Conservation (phyloP, 2,888 invertebrate species). For the Cheilosia pagana region DNA sequence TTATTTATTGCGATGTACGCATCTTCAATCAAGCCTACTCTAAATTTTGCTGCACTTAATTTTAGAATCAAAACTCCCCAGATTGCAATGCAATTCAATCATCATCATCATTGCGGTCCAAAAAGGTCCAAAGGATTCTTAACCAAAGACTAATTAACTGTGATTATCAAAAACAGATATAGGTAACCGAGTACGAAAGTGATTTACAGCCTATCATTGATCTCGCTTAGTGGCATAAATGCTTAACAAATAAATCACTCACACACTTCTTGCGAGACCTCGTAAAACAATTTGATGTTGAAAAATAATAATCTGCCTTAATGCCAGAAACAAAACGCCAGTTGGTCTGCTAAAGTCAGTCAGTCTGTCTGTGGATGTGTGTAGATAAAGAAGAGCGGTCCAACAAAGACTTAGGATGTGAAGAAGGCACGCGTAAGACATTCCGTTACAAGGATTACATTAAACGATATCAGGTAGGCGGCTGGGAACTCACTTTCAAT, state of each 20-base stretch:
- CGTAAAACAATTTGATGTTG: slow-evolving; percentile 71
- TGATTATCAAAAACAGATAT: slow-evolving; percentile 4
- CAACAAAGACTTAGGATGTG: slow-evolving; percentile 45
- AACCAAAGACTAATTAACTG: slow-evolving; percentile 17
- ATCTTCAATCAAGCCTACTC: background rate
- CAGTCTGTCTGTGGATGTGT: slow-evolving; percentile 31
- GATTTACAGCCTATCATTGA: slow-evolving; percentile 67
- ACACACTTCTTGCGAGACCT: slow-evolving; percentile 45
- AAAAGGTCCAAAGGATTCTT: slow-evolving; percentile 11
- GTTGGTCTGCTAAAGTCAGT: slow-evolving; percentile 69
- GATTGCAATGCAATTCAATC: slow-evolving; percentile 15
- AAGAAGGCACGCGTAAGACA: slow-evolving; percentile 73
- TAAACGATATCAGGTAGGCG: slow-evolving; percentile 67
- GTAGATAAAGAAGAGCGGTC: slow-evolving; percentile 49
- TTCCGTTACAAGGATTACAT: slow-evolving; percentile 74
- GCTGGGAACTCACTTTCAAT: slow-evolving; percentile 54
- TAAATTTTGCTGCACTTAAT: background rate
- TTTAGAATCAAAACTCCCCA: background rate
- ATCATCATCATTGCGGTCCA: slow-evolving; percentile 3
- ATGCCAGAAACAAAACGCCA: slow-evolving; percentile 59
- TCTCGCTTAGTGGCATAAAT: slow-evolving; percentile 55
- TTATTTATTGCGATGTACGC: no score
- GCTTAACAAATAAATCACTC: slow-evolving; percentile 66
- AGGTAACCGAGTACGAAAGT: slow-evolving; percentile 33
- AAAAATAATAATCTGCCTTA: slow-evolving; percentile 69